phyloP scores from a whole-genome alignment of 2,888 invertebrate species.

The Omphaloscelis lunosa region DNA sequence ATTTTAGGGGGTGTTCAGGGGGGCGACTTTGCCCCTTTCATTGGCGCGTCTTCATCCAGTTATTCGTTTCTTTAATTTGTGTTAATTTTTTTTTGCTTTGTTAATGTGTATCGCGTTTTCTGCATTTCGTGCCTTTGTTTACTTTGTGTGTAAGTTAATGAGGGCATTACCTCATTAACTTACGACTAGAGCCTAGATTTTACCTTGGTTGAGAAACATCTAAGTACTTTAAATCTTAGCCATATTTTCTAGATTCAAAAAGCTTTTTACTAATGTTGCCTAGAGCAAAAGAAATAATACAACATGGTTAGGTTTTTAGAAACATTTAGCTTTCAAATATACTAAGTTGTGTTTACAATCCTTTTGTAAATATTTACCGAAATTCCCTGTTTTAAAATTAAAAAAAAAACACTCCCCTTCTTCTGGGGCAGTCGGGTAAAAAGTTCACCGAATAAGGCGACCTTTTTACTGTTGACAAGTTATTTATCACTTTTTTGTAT shows the following conservation, averaged over 20 bases:
- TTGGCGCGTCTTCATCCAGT: slow-evolving; percentile 87
- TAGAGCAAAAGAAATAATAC: neutral
- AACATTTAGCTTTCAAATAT: neutral
- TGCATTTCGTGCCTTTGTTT: slow-evolving; percentile 46
- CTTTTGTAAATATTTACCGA: neutral
- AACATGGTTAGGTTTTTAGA: neutral
- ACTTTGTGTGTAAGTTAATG: slow-evolving; percentile 16
- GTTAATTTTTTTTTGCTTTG: slow-evolving; percentile 81
- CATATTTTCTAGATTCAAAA: neutral
- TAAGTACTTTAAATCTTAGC: neutral
- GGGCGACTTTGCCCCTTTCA: slow-evolving; percentile 84
- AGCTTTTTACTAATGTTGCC: neutral
- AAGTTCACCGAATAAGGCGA: neutral
- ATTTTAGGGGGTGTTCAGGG: slow-evolving; percentile 89
- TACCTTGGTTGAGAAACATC: neutral
- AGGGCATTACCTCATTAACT: too few species aligned
- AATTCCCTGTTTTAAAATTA: neutral
- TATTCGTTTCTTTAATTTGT: slow-evolving; percentile 87
- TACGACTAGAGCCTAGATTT: neutral
- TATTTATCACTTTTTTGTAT: neutral
- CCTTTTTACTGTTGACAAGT: neutral
- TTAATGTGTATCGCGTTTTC: slow-evolving; percentile 70
- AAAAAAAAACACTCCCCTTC: too few species aligned
- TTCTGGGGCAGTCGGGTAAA: too few species aligned
- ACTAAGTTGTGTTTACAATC: neutral